Conservation (phyloP, 2,113 vertebrate genomes). For the Lates calcarifer region DNA sequence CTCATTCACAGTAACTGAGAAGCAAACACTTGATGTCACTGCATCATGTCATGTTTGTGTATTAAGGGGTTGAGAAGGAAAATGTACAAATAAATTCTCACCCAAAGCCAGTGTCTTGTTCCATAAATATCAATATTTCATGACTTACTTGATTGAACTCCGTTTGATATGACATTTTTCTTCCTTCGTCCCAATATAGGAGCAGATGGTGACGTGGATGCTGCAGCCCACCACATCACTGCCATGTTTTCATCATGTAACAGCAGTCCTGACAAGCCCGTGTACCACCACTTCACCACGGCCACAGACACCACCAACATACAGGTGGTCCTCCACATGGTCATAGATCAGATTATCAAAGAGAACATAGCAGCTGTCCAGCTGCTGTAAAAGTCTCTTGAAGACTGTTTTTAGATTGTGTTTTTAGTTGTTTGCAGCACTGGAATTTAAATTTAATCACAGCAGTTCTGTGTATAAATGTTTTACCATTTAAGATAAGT, state of each 20-base stretch:
- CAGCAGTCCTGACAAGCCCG: constrained; percentile 40
- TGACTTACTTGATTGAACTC: neutral
- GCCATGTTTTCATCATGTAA: constrained; percentile 73
- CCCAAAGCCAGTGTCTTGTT: neutral
- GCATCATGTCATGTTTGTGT: constrained; percentile 1
- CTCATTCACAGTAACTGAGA: neutral
- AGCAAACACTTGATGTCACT: neutral
- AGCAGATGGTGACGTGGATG: constrained; percentile 77
- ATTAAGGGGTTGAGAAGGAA: neutral
- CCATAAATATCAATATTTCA: constrained; percentile 24
- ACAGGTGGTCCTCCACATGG: constrained; percentile 75
- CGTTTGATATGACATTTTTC: neutral
- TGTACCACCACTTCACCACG: constrained; percentile 84
- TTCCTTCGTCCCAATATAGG: constrained; percentile 58
- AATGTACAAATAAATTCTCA: neutral
- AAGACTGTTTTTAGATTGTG: neutral
- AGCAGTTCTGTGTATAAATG: neutral
- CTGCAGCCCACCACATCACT: constrained; percentile 79
- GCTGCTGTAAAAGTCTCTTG: constrained; percentile 63
- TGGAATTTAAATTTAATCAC: neutral
- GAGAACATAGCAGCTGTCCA: constrained; percentile 73
- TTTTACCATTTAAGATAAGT: neutral
- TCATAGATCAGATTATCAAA: constrained; percentile 74
- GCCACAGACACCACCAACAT: constrained; percentile 79
- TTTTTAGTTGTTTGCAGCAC: neutral